Evolutionary conservation across 2,888 invertebrate genomes (phyloP).

Genomic region (Chromoteleia sp.): DNA sequence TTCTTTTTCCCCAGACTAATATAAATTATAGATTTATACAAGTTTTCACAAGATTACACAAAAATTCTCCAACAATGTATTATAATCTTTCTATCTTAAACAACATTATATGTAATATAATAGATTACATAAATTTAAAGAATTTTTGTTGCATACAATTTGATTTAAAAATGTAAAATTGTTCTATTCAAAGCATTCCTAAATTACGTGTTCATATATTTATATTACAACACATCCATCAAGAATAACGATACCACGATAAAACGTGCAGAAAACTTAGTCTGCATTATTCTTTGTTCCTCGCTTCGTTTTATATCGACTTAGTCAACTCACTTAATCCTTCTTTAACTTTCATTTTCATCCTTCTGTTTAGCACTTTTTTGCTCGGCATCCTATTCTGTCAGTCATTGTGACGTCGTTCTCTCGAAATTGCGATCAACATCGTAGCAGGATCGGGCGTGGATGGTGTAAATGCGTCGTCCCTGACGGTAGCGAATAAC

Average conservation of each 20-base stretch:
- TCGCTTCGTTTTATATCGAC: constrained; percentile 16
- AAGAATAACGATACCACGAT: constrained; percentile 6
- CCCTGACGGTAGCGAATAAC: constrained; percentile 75
- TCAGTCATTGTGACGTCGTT: constrained; percentile 54
- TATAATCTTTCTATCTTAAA: too few species aligned
- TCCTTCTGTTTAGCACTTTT: constrained; percentile 60
- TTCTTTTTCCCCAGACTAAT: too few species aligned
- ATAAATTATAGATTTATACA: too few species aligned
- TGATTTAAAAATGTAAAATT: too few species aligned
- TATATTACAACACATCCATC: constrained; percentile 22
- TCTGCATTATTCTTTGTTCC: constrained; percentile 52
- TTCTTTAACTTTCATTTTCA: constrained; percentile 61
- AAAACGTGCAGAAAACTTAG: constrained; percentile 33
- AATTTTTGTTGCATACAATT: too few species aligned
- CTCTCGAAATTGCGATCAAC: constrained; percentile 50
- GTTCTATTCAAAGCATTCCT: constrained; percentile 13
- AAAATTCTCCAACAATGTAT: too few species aligned
- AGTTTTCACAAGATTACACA: too few species aligned
- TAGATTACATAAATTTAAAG: too few species aligned
- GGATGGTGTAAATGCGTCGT: constrained; percentile 74
- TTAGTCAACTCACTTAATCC: constrained; percentile 37
- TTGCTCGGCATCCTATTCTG: constrained; percentile 40
- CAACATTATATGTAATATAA: too few species aligned
- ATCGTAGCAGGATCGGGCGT: constrained; percentile 39
- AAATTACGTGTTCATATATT: constrained; percentile 21